phyloP scores from a whole-genome alignment of 1,140 invertebrate species.

The Calliopsis andreniformis region DNA sequence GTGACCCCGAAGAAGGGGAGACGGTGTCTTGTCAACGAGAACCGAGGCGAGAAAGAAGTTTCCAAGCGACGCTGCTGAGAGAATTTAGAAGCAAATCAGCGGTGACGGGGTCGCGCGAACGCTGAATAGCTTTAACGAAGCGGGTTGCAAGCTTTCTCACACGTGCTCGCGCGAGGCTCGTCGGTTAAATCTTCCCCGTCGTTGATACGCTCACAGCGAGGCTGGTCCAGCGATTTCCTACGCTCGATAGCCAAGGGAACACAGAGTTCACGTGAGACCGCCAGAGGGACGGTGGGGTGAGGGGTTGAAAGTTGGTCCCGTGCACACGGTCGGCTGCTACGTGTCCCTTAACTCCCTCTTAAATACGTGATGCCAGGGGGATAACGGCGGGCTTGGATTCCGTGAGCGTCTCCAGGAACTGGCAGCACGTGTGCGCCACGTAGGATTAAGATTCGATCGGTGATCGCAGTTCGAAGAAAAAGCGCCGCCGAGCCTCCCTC shows the following conservation, averaged over 20 bases:
- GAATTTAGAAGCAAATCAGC: conserved; percentile 49
- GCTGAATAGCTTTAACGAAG: conserved; percentile 75
- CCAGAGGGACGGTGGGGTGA: no score
- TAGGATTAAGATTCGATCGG: conserved; percentile 50
- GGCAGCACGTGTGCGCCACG: not conserved
- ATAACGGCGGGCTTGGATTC: conserved; percentile 69
- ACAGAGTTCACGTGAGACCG: conserved; percentile 10
- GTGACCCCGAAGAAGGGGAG: not conserved
- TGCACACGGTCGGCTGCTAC: conserved; percentile 55
- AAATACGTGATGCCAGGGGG: conserved; percentile 75
- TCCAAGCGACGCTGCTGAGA: not conserved
- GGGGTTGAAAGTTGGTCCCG: conserved; percentile 8
- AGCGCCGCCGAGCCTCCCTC: conserved; percentile 2
- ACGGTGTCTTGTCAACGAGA: not conserved
- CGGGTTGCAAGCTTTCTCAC: conserved; percentile 23
- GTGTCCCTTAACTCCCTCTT: conserved; percentile 76
- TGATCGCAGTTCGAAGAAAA: conserved; percentile 48
- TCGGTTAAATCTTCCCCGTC: conserved; percentile 18
- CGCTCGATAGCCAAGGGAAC: conserved; percentile 12
- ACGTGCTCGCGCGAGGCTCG: conserved; percentile 23
- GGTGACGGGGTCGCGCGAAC: conserved; percentile 36
- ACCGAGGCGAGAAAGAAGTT: conserved; percentile 4
- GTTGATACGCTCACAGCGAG: no score
- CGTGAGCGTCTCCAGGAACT: conserved; percentile 40
- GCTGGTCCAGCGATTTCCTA: conserved; percentile 8